These are phyloP conservation scores for Pogonomyrmex barbatus DNA, from an alignment of 1,140 invertebrate genomes.

Conservation along the genomic window DNA sequence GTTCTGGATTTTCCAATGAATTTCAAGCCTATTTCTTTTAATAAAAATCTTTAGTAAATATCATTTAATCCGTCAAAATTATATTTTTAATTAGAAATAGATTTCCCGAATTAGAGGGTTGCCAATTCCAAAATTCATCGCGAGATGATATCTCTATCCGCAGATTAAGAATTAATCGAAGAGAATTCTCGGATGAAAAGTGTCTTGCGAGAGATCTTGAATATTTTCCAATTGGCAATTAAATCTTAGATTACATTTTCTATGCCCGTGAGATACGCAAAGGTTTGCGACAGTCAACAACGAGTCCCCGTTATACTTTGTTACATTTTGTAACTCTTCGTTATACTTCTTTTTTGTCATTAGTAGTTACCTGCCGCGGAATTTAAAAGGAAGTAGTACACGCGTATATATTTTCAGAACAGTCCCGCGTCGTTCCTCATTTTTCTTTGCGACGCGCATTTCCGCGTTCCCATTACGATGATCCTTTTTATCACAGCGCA, in stretches of 20 bases:
- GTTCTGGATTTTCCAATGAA: too few species aligned
- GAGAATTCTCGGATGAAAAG: not conserved
- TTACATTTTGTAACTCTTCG: constrained; percentile 36
- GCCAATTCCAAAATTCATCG: not conserved
- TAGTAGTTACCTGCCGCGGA: constrained; percentile 30
- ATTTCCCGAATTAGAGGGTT: not conserved
- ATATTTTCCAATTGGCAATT: not conserved
- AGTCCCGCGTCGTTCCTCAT: not conserved
- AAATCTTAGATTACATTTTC: constrained; percentile 16
- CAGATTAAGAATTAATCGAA: not conserved
- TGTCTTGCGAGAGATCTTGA: not conserved
- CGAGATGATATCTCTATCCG: not conserved
- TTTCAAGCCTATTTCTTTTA: not conserved
- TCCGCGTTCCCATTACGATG: constrained; percentile 30
- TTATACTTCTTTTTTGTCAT: constrained; percentile 52
- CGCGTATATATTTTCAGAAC: constrained; percentile 12
- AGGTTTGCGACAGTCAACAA: not conserved
- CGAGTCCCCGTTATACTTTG: not conserved
- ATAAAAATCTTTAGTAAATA: not conserved
- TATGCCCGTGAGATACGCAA: not conserved
- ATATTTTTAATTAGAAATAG: not conserved
- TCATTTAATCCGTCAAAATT: not conserved
- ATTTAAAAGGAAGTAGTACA: constrained; percentile 30
- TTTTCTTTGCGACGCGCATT: constrained; percentile 38
- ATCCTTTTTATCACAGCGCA: constrained; percentile 14